Conservation (phyloP, 2,888 invertebrate species). For the Megastigmus dorsalis region DNA sequence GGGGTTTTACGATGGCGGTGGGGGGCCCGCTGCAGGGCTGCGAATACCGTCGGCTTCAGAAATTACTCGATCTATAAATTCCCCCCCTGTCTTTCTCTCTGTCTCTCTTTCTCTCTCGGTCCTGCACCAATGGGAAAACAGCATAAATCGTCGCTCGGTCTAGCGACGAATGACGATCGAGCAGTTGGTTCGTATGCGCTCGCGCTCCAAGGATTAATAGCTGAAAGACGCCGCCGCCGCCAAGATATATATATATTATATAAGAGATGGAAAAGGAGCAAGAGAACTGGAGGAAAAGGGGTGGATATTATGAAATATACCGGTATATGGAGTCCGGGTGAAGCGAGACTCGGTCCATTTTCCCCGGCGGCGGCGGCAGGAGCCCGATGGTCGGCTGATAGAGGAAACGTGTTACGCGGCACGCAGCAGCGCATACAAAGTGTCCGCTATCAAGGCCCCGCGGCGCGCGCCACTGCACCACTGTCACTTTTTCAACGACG, state of each 20-base stretch:
- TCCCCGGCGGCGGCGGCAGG: constrained; percentile 51
- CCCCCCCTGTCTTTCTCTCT: neutral
- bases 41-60: constrained; percentile 21
- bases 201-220: constrained; percentile 30
- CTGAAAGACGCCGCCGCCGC: neutral
- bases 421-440: constrained; percentile 64
- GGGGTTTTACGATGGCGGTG: constrained; percentile 36
- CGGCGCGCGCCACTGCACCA: neutral
- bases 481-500: constrained; percentile 12
- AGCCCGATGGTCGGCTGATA: constrained; percentile 63
- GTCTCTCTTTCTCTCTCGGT: neutral
- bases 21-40: too few relatives aligned
- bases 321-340: constrained; percentile 14
- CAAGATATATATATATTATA: too few relatives aligned
- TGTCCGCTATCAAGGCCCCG: constrained; percentile 44
- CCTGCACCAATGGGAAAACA: constrained; percentile 12
- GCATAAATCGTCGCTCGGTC: constrained; percentile 17
- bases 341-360: constrained; percentile 56
- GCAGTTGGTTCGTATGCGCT: constrained; percentile 30
- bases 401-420: constrained; percentile 65
- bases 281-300: constrained; percentile 18
- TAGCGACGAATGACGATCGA: neutral
- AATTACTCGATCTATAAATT: constrained; percentile 41
- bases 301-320: constrained; percentile 55
- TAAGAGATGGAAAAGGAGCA: too few relatives aligned